These are phyloP conservation scores for Ambastaia sidthimunki DNA, from an alignment of 2,797 vertebrate genomes.

Conservation along the genomic window DNA sequence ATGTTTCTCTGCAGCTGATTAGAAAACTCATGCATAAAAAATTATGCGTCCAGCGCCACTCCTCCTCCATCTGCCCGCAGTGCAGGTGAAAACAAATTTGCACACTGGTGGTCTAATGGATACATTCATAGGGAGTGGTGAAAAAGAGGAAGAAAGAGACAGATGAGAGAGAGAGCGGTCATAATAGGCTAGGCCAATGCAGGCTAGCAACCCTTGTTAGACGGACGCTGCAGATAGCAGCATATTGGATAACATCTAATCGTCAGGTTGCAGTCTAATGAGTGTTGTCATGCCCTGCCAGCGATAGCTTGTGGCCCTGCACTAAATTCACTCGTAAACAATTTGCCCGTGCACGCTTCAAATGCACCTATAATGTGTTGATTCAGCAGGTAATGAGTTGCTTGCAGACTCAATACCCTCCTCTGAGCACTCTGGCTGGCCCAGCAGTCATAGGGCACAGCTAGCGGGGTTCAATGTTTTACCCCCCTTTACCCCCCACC, in stretches of 20 bases:
- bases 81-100: conserved; percentile 89
- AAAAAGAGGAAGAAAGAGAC: conserved; percentile 70
- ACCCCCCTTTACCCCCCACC: conserved; percentile 76
- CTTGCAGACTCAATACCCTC: conserved; percentile 96
- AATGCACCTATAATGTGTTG: conserved; percentile 99
- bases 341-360: conserved; percentile 86
- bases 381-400: conserved; percentile 99
- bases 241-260: conserved; percentile 99
- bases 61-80: conserved; percentile 78
- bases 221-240: conserved; percentile 90
- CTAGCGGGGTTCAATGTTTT: conserved; percentile 84
- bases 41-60: conserved; percentile 82
- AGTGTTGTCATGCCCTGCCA: conserved; percentile 90
- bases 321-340: conserved; percentile 99
- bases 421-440: conserved; percentile 53
- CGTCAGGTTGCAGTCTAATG: conserved; percentile 98
- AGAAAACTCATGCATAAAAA: conserved; percentile 95
- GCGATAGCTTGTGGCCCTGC: conserved; percentile 89
- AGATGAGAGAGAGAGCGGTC: conserved; percentile 80
- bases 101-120: conserved; percentile 98
- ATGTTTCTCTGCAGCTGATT: conserved; percentile 86
- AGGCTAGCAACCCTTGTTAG: conserved; percentile 91
- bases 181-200: conserved; percentile 96
- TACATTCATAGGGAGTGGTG: conserved; percentile 96
- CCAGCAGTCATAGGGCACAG: conserved; percentile 86